Base-by-base conservation (phyloP, 2,888 invertebrate species). In the Timandra comae region DNA sequence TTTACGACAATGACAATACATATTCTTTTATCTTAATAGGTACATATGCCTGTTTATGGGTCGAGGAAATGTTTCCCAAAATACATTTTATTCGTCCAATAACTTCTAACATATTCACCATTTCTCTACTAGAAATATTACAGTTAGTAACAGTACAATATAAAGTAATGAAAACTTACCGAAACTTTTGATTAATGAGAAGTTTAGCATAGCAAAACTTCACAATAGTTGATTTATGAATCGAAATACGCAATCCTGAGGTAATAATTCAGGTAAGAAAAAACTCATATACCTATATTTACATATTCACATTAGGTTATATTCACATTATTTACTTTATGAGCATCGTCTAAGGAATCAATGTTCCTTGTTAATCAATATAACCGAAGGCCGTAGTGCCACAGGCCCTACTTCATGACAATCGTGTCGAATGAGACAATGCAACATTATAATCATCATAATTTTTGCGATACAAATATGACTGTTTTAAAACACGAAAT, bases 361-460 rank as follows among this genome's bases (percentile, higher is more conserved):
- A 51, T 62, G 52, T 44, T 46, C 39, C 56, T 58, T 57, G 55
- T 41, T 48, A 68, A 75, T 69, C 71, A 66, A 75, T 72, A 74
- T 57, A 47, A 42, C 47, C 39, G 63, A 67, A 72, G 68, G 70
- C 45, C 63, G 46, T 49, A 49, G 54, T 61, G 58, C 46, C 52
- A 43, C 41, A 41, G 46, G 54, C 44, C 42, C 49, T 46, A 44
- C 35, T 51, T 38, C 48, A 49, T 50, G 40, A 40, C 45, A 38
- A 49, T 42, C 39, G 49, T 43, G 42, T 31, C 28, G 37, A 48
- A 55, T 56, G 70, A 76, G 77, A 76, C 77, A 77, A 78, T 77
- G 78, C 78, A 78, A 77, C 68, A 11, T 42, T 49, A 43, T 29
- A 42, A 12, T 39, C 30, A 35, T 45, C 46, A 44, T 48, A 44